A percentile compares a stretch with the other conserved stretches of the same genome.
phyloP scores from a whole-genome alignment of 2,888 invertebrate genomes.

The Thera britannica region DNA sequence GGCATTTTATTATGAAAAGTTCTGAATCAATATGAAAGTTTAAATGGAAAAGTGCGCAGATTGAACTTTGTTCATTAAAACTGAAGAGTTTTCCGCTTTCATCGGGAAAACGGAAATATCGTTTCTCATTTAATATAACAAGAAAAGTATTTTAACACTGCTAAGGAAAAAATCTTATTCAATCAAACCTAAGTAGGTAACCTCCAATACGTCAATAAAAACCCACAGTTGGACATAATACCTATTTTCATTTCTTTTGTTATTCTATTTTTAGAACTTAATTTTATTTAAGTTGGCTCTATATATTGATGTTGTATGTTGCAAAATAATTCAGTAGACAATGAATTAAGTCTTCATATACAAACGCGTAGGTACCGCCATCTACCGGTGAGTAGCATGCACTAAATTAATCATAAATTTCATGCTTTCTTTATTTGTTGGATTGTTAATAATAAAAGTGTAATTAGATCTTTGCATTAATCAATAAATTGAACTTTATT shows the following conservation, averaged over 20 bases:
- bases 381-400: slow-evolving; percentile 69
- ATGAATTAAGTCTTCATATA: not conserved
- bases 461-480: too few species aligned
- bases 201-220: not conserved
- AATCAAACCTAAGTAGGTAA: slow-evolving; percentile 9
- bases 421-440: too few species aligned
- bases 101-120: slow-evolving; percentile 59
- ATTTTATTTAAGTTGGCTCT: too few species aligned
- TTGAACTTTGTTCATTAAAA: slow-evolving; percentile 79
- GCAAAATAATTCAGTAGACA: not conserved
- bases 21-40: slow-evolving; percentile 72
- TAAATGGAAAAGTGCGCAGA: slow-evolving; percentile 75
- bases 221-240: not conserved
- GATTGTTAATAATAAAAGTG: too few species aligned
- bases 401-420: not conserved
- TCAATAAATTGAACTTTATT: too few species aligned
- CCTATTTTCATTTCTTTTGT: too few species aligned
- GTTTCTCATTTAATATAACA: slow-evolving; percentile 58
- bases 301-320: not conserved
- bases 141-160: slow-evolving; percentile 59
- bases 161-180: slow-evolving; percentile 21
- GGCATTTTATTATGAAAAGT: slow-evolving; percentile 67
- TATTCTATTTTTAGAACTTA: too few species aligned
- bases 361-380: slow-evolving; percentile 59
- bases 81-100: slow-evolving; percentile 62